phyloP scores from a whole-genome alignment of 2,888 invertebrate genomes.

The Callinectes sapidus region DNA sequence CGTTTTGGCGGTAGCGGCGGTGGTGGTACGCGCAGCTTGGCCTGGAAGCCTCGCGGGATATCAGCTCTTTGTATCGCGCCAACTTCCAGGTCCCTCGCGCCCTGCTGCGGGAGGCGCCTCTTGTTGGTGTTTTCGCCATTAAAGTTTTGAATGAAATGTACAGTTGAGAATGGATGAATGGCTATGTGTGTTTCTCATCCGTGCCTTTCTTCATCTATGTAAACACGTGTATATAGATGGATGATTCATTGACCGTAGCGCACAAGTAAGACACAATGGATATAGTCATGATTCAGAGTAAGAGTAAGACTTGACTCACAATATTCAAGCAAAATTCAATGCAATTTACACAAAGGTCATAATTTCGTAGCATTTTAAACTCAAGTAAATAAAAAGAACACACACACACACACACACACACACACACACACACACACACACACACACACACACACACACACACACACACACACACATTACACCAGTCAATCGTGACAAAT shows the following conservation, averaged over 20 bases:
- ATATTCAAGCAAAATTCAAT: too few species aligned
- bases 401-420: conserved; percentile 43
- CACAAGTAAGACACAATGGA: too few species aligned
- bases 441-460: conserved; percentile 44
- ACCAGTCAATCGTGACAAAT: background rate
- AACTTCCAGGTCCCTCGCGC: background rate
- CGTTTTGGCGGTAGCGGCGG: conserved; percentile 11
- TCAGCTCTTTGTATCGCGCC: conserved; percentile 14
- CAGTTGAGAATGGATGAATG: background rate
- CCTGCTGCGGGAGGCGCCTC: too few species aligned
- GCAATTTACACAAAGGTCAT: too few species aligned
- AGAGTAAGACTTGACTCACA: too few species aligned
- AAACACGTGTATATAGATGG: background rate
- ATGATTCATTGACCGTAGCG: too few species aligned
- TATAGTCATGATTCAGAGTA: too few species aligned
- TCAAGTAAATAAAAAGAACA: background rate
- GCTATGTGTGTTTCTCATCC: background rate
- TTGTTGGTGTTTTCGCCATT: background rate
- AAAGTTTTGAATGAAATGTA: background rate
- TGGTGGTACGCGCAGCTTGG: conserved; percentile 29
- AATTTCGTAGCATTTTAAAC: too few species aligned
- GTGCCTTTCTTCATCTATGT: background rate
- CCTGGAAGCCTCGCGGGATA: background rate
- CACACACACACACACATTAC: conserved; percentile 45
- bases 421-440: conserved; percentile 45